Conservation (phyloP, 2,113 vertebrate genomes). For the Pipa parva region DNA sequence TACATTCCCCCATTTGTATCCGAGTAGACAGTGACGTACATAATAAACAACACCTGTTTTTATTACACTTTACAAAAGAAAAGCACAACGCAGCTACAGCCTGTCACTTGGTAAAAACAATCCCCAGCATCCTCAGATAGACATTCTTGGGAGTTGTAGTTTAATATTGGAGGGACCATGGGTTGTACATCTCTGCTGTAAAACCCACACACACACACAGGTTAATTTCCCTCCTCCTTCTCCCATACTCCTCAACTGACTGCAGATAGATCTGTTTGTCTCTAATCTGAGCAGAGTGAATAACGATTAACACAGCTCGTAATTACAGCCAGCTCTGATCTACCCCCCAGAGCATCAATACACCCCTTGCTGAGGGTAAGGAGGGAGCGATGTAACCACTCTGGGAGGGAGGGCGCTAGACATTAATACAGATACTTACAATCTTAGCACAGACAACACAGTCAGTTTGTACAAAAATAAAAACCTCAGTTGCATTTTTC, state of each 20-base stretch:
- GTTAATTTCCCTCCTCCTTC: background rate
- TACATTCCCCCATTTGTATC: no score
- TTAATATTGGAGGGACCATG: no score
- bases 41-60: no score
- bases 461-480: no score
- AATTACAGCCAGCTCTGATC: slow-evolving; percentile 36
- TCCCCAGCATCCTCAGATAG: no score
- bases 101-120: no score
- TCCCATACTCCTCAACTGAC: background rate
- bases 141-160: no score
- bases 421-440: background rate
- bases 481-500: no score
- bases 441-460: background rate
- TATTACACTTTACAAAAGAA: no score
- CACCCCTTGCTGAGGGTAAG: slow-evolving; percentile 7
- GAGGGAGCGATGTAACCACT: slow-evolving; percentile 14
- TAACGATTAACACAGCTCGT: slow-evolving; percentile 38
- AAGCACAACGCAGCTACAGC: no score
- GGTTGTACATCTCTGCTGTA: background rate
- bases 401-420: slow-evolving; percentile 10
- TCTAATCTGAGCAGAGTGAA: slow-evolving; percentile 35
- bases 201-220: background rate
- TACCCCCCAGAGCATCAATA: slow-evolving; percentile 22
- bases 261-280: slow-evolving; percentile 26
- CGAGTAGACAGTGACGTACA: no score